Conservation (phyloP, 2,797 vertebrate species). For the Varecia variegata region DNA sequence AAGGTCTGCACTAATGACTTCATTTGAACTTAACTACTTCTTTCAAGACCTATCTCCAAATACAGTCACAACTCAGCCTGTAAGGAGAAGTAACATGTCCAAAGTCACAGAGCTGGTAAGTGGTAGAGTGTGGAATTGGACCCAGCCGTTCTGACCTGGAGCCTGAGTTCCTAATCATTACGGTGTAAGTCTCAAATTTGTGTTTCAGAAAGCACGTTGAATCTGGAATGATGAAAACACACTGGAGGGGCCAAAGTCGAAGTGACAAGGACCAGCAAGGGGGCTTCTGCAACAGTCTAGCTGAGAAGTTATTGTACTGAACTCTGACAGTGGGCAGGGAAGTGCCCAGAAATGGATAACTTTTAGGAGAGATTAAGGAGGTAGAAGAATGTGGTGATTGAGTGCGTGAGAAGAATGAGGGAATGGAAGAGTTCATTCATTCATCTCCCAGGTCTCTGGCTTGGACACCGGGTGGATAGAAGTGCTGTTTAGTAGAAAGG, state of each 20-base stretch:
- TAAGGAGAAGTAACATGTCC: background rate
- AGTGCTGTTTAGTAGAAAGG: background rate
- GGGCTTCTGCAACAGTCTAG: background rate
- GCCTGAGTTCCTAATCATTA: background rate
- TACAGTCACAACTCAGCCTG: too few species aligned
- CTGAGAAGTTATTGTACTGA: background rate
- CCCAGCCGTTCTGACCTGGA: background rate
- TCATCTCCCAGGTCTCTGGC: background rate
- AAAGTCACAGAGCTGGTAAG: background rate
- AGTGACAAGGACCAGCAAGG: background rate
- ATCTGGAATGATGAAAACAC: background rate
- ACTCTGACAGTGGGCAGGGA: background rate
- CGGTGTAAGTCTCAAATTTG: background rate
- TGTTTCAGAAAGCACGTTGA: background rate
- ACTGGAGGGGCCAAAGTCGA: background rate
- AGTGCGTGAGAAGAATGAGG: background rate
- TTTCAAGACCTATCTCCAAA: background rate
- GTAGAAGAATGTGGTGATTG: background rate
- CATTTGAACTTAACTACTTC: background rate
- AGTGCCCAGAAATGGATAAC: background rate
- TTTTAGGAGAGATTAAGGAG: background rate
- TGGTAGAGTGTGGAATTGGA: background rate
- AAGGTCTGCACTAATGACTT: background rate
- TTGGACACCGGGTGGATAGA: too few species aligned
- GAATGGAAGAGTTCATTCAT: background rate